These are phyloP conservation scores for Zoanthus sociatus DNA, from an alignment of 92 coral and sea anemone species.

Conservation along the genomic window DNA sequence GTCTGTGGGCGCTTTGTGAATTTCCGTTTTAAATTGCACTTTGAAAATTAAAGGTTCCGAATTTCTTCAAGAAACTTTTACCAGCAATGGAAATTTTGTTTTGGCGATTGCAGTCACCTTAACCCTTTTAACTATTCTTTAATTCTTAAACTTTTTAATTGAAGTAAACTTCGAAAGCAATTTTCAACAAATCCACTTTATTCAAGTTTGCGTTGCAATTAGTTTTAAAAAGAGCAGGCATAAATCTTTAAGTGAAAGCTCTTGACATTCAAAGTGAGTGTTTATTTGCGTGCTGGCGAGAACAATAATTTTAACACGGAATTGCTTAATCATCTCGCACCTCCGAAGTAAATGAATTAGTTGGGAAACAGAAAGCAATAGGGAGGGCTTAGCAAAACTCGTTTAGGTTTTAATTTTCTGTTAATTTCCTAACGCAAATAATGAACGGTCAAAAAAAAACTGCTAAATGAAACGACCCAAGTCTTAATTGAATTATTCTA, in stretches of 20 bases:
- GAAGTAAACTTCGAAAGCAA: not conserved
- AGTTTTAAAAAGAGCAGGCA: conserved; percentile 24
- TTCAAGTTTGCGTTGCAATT: conserved; percentile 10
- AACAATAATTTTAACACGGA: not conserved
- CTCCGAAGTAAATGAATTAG: not conserved
- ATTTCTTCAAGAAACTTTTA: not conserved
- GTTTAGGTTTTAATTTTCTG: conserved; percentile 40
- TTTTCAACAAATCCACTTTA: not conserved
- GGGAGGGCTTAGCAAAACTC: conserved; percentile 16
- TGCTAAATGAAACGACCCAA: conserved; percentile 34
- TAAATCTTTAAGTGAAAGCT: conserved; percentile 21
- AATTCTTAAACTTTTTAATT: not conserved
- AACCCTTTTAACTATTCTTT: not conserved
- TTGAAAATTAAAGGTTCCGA: not conserved
- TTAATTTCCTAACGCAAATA: conserved; percentile 39
- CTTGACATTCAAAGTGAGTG: conserved; percentile 24
- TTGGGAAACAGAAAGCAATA: not conserved
- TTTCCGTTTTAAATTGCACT: not conserved
- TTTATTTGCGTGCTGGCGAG: conserved; percentile 24
- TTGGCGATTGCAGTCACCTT: not conserved
- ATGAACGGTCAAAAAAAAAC: conserved; percentile 37
- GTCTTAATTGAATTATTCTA: conserved; percentile 63
- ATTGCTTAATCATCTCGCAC: conserved; percentile 23
- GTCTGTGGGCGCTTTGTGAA: not conserved
- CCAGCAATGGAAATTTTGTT: not conserved